Evolutionary conservation across 2,888 invertebrate genomes (phyloP), one percentile per base, ranked within the genome.

Genomic region (Rapana venosa): DNA sequence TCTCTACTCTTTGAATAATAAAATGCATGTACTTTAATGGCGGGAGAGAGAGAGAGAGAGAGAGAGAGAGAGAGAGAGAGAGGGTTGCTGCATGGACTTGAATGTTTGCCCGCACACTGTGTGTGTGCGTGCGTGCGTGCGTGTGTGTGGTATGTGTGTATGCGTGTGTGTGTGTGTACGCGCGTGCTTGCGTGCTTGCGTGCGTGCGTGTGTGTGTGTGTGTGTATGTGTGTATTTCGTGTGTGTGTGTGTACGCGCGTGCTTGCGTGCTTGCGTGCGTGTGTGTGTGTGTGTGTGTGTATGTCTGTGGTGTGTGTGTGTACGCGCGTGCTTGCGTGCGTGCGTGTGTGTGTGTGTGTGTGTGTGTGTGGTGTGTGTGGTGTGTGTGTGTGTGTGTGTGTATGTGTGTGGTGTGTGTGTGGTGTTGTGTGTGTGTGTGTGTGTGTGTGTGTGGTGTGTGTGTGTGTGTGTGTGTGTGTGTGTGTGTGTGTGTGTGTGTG

Each of bases 231-330:
- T 61, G 61, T 22, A 1, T 61, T 61, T 1, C 15, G 61, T 61
- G 61, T 61, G n/a, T 26, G 70, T n/a, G 70, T n/a, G 70, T 26
- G 8, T n/a, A 4, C 26, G 22, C 4, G 8, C 0, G 70, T 26
- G n/a, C n/a, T 0, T 74, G 6, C n/a, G n/a, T 74, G n/a, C n/a
- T 5, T 74, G n/a, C n/a, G n/a, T 74, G n/a, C n/a, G n/a, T 74
- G n/a, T 74, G n/a, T 74, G 22, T 74, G n/a, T 74, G 70, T 74
- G 70, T 74, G 70, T 74, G 30, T 74, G 74, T 74, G 74, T 74
- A n/a, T 74, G 74, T 74, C n/a, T 74, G 74, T 74, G 74, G n/a
- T 70, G 22, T 1, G 70, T 70, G 70, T 70, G 70, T 26, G 70
- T 70, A 1, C 26, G n/a, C 26, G n/a, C n/a, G n/a, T 26, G n/a